Evolutionary conservation across 2,113 vertebrate genomes (phyloP).

Genomic region (Sebastes schlegelii): DNA sequence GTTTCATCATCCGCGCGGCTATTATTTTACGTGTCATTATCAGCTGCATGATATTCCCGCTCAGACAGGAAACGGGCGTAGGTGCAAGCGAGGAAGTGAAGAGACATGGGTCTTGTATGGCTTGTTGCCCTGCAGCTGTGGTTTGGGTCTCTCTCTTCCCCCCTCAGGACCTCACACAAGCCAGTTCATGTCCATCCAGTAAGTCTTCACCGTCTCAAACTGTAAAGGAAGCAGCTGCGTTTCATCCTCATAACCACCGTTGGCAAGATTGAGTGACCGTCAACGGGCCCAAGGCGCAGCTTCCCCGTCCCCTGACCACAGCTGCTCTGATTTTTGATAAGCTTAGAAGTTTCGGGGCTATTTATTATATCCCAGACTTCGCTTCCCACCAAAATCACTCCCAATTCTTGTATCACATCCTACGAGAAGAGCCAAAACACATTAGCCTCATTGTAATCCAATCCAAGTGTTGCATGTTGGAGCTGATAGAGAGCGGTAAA

Average conservation of each 20-base stretch:
- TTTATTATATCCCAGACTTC: constrained; percentile 50
- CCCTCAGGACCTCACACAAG: constrained; percentile 65
- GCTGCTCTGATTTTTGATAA: constrained; percentile 68
- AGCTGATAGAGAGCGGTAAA: constrained; percentile 47
- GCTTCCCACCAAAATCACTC: constrained; percentile 58
- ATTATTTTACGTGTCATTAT: constrained; percentile 71
- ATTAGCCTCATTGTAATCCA: constrained; percentile 50
- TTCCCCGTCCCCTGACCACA: constrained; percentile 49
- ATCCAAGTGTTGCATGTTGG: constrained; percentile 53
- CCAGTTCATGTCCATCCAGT: constrained; percentile 59
- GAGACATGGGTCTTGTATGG: constrained; percentile 53
- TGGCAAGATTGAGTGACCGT: constrained; percentile 56
- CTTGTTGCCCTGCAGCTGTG: constrained; percentile 74
- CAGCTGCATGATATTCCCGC: constrained; percentile 51
- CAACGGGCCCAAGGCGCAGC: constrained; percentile 15
- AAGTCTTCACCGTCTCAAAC: constrained; percentile 52
- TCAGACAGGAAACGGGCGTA: constrained; percentile 66
- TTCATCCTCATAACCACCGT: constrained; percentile 60
- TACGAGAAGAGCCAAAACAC: constrained; percentile 59
- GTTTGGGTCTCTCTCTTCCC: constrained; percentile 35
- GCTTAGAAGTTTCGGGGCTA: constrained; percentile 44
- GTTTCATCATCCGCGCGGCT: constrained; percentile 63
- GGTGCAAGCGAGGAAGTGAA: constrained; percentile 57
- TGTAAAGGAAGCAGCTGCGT: constrained; percentile 68
- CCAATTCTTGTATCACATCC: constrained; percentile 42